These are phyloP conservation scores for Trematomus bernacchii DNA, from an alignment of 2,797 vertebrate species.

Conservation along the genomic window DNA sequence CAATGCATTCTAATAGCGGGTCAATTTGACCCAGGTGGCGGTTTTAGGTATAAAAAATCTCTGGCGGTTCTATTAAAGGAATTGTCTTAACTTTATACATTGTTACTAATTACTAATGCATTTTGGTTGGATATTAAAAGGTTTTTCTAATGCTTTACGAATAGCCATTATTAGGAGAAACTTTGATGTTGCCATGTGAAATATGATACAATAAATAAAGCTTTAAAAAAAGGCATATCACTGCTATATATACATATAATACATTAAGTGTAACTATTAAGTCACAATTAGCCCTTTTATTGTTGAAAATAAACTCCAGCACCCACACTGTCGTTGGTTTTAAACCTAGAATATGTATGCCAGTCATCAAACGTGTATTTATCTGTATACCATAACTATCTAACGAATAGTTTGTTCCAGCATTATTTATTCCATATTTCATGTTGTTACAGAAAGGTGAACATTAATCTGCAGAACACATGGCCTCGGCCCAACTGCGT, in stretches of 20 bases:
- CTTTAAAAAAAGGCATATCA: neutral
- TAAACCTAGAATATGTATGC: neutral
- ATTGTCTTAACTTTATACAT: neutral
- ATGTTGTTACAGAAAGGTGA: neutral
- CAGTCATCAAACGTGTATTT: neutral
- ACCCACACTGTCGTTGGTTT: neutral
- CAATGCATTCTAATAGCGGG: too few species aligned
- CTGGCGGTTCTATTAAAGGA: too few species aligned
- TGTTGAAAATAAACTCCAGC: neutral
- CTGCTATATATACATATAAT: neutral
- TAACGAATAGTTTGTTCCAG: neutral
- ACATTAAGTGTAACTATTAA: neutral
- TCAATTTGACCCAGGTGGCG: too few species aligned
- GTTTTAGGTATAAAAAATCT: too few species aligned
- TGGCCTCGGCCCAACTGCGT: conserved; percentile 15
- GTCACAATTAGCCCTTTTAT: neutral
- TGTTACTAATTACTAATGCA: neutral
- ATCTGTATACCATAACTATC: neutral
- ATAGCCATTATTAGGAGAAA: neutral
- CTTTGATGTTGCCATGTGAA: conserved; percentile 6
- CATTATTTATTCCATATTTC: neutral
- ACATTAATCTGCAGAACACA: conserved; percentile 54
- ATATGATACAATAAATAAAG: neutral
- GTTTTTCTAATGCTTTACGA: neutral
- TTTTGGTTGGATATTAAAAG: neutral